Evolutionary conservation across 2,113 vertebrate genomes (phyloP).

Genomic region (Excalfactoria chinensis): DNA sequence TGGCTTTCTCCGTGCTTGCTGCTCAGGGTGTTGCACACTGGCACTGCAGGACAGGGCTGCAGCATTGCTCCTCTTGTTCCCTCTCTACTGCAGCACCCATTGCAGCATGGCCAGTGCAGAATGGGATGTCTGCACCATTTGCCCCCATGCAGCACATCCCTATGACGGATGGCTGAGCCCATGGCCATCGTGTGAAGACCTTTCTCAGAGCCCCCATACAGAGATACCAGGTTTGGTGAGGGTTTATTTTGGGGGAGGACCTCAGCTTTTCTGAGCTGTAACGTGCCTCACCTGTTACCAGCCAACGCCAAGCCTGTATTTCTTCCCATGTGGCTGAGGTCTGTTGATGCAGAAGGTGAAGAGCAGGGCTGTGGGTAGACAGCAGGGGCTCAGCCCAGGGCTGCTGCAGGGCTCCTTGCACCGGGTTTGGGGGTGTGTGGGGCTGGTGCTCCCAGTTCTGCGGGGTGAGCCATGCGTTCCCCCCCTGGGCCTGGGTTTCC

Average conservation of each 20-base stretch:
- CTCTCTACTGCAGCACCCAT: fast-evolving
- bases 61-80: fast-evolving
- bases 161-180: conserved; percentile 67
- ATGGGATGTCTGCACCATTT: not conserved
- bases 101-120: not conserved
- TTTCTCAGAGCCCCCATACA: not conserved
- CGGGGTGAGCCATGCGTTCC: fast-evolving
- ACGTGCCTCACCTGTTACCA: not conserved
- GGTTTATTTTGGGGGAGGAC: not conserved
- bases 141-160: not conserved
- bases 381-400: not conserved
- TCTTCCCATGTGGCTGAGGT: not conserved
- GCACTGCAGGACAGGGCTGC: not conserved
- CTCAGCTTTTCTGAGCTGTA: not conserved
- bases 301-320: fast-evolving
- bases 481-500: not conserved
- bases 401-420: fast-evolving
- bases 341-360: not conserved
- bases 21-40: not conserved
- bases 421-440: not conserved
- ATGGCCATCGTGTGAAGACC: not conserved
- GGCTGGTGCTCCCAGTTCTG: not conserved
- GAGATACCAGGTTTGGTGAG: not conserved
- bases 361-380: not conserved
- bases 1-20: not conserved